Evolutionary conservation across 2,888 invertebrate genomes (phyloP).

Genomic region (Lordiphosa andalusiaca): DNA sequence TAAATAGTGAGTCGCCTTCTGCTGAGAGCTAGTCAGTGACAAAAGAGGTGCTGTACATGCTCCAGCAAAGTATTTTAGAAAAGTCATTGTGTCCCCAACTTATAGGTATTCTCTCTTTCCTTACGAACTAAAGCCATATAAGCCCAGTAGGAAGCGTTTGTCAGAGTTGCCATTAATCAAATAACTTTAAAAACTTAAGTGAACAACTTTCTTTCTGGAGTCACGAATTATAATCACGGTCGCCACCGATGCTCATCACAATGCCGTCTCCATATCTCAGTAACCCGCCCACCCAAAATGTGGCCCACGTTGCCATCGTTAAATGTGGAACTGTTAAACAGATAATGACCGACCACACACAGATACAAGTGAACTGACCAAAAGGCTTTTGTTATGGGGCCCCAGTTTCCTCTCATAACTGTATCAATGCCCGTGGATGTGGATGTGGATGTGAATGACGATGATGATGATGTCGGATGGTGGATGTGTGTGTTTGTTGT

Average conservation of each 20-base stretch:
- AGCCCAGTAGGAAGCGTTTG: no score
- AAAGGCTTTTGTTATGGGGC: slow-evolving; percentile 36
- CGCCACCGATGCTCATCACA: not conserved
- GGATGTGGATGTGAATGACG: slow-evolving; percentile 6
- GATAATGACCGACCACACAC: slow-evolving; percentile 68
- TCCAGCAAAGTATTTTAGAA: no score
- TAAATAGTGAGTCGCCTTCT: no score
- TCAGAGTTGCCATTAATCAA: no score
- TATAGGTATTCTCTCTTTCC: no score
- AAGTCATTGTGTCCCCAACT: no score
- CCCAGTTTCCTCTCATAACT: slow-evolving; percentile 40
- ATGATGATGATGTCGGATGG: slow-evolving; percentile 28
- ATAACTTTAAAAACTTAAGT: no score
- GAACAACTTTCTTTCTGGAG: no score
- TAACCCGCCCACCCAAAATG: slow-evolving; percentile 25
- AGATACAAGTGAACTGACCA: slow-evolving; percentile 19
- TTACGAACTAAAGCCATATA: no score
- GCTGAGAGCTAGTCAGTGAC: no score
- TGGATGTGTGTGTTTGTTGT: slow-evolving; percentile 33
- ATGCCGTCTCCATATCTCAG: slow-evolving; percentile 8
- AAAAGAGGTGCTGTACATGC: no score
- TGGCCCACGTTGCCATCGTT: slow-evolving; percentile 51
- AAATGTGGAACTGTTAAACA: slow-evolving; percentile 76
- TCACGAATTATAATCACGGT: no score
- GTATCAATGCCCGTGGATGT: slow-evolving; percentile 41